Evolutionary conservation across 2,888 invertebrate species (phyloP), one percentile per base, ranked within the genome.

Genomic region (Troides oblongomaculatus): DNA sequence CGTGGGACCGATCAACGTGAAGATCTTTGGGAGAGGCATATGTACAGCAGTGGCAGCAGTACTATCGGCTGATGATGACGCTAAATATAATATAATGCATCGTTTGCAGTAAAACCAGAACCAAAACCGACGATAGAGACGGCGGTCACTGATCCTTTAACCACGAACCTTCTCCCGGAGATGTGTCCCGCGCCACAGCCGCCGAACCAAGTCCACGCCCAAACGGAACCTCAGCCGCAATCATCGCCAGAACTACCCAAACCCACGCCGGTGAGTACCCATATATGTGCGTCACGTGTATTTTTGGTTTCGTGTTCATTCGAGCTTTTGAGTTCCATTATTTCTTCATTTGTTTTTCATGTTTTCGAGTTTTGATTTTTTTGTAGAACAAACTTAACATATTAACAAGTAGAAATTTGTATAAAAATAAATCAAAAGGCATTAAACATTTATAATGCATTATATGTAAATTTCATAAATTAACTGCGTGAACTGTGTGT

Each of bases 201-300:
- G 25, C 18, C 59, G 36, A 7, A 21, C 5, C 64, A 61, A 23
- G 18, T 59, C 62, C 66, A 73, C 0, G 74, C 86, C 0, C 85
- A 79, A 0, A 18, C 73, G 0, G 75, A 85, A 0, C 84, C 62
- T 61, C 67, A 73, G 0, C 74, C 86, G 0, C 85, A 79, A 0
- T 12, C 73, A 0, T 74, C 86, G 0, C 85, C 87, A 0, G 92
- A 92, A 1, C 73, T 92, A 17, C 92, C 92, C 0, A 90, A 90
- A 75, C 92, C 92, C 0, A 90, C 92, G 0, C 90, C 90, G 84
- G 89, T 90, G 46, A n/a, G 58, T 50, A 23, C 36, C 39, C 17
- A 21, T 18, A 12, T 25, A 21, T 4, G 14, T 43, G 21, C 18
- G 43, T 21, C 39, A 21, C 50, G 50, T 63, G 25, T 23, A 23